A percentile compares a stretch with the other conserved stretches of the same genome.
phyloP scores from a whole-genome alignment of 2,113 vertebrate genomes.

The Hemiprocne comata region DNA sequence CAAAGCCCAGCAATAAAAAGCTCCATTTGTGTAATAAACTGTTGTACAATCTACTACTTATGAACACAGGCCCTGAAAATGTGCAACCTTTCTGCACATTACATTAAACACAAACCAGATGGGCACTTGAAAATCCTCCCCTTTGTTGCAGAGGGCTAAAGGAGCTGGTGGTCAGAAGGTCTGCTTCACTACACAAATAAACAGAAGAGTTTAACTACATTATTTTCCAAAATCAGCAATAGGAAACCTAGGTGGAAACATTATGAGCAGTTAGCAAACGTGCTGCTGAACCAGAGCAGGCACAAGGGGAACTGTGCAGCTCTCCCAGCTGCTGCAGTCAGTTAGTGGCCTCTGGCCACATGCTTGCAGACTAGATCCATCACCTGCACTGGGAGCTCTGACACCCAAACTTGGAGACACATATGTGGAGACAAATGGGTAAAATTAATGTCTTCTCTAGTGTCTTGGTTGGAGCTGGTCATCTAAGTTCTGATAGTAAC shows the following conservation, averaged over 20 bases:
- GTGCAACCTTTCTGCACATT: conserved; percentile 80
- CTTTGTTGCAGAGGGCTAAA: conserved; percentile 63
- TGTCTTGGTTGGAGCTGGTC: not conserved
- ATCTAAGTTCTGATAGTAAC: not conserved
- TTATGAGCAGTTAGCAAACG: not conserved
- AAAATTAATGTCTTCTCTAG: not conserved
- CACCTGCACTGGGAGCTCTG: not conserved
- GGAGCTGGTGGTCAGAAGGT: conserved; percentile 44
- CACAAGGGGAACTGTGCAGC: not conserved
- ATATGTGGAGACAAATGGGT: rapidly evolving
- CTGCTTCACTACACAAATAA: conserved; percentile 57
- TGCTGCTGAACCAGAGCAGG: not conserved
- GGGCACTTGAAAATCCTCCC: conserved; percentile 75
- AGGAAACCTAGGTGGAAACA: not conserved
- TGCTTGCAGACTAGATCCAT: not conserved
- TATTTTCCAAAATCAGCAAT: conserved; percentile 19
- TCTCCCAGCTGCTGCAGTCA: not conserved
- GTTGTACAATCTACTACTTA: conserved; percentile 78
- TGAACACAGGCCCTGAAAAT: conserved; percentile 75
- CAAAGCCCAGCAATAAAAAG: conserved; percentile 80
- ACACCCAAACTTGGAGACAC: not conserved
- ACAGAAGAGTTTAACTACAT: conserved; percentile 12
- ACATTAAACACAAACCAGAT: conserved; percentile 81
- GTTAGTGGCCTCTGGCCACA: not conserved
- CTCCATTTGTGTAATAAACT: conserved; percentile 80